Evolutionary conservation across 2,113 vertebrate species (phyloP).

Genomic region (Excalfactoria chinensis): DNA sequence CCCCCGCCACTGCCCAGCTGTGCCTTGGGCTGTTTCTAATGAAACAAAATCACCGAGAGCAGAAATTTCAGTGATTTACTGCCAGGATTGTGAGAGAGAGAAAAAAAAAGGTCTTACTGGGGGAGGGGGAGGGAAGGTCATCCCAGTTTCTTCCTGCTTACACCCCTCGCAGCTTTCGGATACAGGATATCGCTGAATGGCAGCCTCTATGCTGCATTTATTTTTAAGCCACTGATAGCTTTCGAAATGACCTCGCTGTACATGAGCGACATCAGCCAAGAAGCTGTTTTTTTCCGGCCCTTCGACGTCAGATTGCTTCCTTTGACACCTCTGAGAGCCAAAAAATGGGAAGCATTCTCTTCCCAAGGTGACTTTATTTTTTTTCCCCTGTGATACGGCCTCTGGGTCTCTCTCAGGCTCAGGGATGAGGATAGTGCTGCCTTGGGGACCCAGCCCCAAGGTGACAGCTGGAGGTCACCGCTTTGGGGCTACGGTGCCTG

Average conservation of each 20-base stretch:
- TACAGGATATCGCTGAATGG: constrained; percentile 68
- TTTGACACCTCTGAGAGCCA: constrained; percentile 78
- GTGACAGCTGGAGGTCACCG: neutral
- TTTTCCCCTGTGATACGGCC: neutral
- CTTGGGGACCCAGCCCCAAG: neutral
- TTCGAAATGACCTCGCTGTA: constrained; percentile 56
- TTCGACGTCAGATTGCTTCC: constrained; percentile 79
- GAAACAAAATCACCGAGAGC: fast-evolving
- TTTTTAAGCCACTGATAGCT: constrained; percentile 70
- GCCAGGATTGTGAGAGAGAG: neutral
- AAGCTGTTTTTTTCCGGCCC: constrained; percentile 66
- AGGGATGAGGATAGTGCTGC: neutral
- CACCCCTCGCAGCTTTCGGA: constrained; percentile 45
- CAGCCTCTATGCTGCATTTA: constrained; percentile 61
- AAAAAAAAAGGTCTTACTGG: neutral
- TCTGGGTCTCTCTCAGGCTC: constrained; percentile 28
- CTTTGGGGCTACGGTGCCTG: neutral
- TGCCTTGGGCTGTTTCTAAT: neutral
- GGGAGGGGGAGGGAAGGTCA: neutral
- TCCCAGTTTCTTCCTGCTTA: constrained; percentile 49
- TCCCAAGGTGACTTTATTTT: constrained; percentile 62
- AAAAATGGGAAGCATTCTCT: constrained; percentile 65
- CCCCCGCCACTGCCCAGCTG: neutral
- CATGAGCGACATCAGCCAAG: constrained; percentile 58
- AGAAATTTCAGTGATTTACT: constrained; percentile 18